phyloP scores from a whole-genome alignment of 2,113 vertebrate species.

The Ascaphus truei region DNA sequence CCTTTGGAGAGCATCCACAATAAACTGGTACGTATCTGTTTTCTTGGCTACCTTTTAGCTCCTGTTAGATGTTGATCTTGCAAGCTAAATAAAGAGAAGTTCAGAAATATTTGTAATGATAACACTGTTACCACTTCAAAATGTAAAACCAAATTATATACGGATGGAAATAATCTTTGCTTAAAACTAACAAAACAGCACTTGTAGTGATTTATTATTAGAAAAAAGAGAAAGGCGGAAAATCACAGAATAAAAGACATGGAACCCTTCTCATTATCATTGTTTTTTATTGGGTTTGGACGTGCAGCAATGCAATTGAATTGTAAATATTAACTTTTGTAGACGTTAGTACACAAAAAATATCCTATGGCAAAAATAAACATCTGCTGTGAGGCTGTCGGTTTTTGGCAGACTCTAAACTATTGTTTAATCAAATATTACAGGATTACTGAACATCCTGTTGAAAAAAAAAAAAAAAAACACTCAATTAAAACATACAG shows the following conservation, averaged over 20 bases:
- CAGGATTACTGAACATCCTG: conserved; percentile 20
- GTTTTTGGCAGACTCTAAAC: conserved; percentile 11
- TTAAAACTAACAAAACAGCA: too few relatives aligned
- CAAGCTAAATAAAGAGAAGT: too few relatives aligned
- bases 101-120: too few relatives aligned
- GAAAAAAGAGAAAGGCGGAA: too few relatives aligned
- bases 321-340: conserved; percentile 19
- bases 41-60: not conserved
- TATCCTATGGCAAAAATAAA: conserved; percentile 28
- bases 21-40: not conserved
- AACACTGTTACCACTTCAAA: too few relatives aligned
- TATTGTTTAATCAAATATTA: conserved; percentile 32
- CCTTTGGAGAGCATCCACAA: not conserved
- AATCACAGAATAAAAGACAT: not conserved
- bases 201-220: too few relatives aligned
- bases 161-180: too few relatives aligned
- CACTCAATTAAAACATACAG: conserved; percentile 20
- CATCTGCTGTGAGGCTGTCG: conserved; percentile 17
- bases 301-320: not conserved
- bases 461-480: conserved; percentile 25
- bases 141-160: too few relatives aligned
- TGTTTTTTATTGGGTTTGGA: not conserved
- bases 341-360: conserved; percentile 7
- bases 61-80: not conserved
- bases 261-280: not conserved